Base-by-base conservation (phyloP, 2,888 invertebrate genomes). In the Petrolisthes manimaculis region DNA sequence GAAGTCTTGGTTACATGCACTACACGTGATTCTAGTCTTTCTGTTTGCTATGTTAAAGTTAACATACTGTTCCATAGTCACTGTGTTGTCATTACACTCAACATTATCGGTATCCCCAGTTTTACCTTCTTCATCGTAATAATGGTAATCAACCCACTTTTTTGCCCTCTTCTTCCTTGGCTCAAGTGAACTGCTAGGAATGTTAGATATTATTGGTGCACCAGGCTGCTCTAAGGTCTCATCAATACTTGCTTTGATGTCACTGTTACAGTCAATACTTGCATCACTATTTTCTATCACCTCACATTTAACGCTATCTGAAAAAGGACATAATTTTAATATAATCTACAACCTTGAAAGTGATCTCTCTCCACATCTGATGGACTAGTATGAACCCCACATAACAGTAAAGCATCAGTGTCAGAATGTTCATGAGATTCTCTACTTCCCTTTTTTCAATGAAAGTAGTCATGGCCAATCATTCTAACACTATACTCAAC, bases 131-230 rank as follows among this genome's bases (percentile, higher is more conserved):
- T 85, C 85, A 18, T 78, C 69, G 54, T 85, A 85, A 79, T 85
- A 85, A 53, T 85, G 69, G 79, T 54, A 85, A n/a, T 85, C 85
- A n/a, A 71, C 69, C 69, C 67, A 61, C 21, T 85, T 85, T 37
- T 79, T 85, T 8, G 85, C 55, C 21, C 24, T 85, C 67, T 85
- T 85, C 24, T 56, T 85, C 37, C 85, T 85, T n/a, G 61, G 79
- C 71, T 21, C 21, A 21, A 21, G 71, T 71, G 71, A n/a, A n/a
- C 8, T n/a, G 14, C 1, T n/a, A 21, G 21, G 8, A 3, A 61
- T 61, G 61, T 61, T 9, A 18, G 61, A 18, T 12, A 61, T 61
- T 12, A 61, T 61, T 9, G 61, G 18, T 18, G 18, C 61, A 61
- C 61, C 18, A 12, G 61, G 18, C 12, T 61, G 61, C 1, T 61